Evolutionary conservation across 2,113 vertebrate species (phyloP).

Genomic region (Oreochromis aureus): DNA sequence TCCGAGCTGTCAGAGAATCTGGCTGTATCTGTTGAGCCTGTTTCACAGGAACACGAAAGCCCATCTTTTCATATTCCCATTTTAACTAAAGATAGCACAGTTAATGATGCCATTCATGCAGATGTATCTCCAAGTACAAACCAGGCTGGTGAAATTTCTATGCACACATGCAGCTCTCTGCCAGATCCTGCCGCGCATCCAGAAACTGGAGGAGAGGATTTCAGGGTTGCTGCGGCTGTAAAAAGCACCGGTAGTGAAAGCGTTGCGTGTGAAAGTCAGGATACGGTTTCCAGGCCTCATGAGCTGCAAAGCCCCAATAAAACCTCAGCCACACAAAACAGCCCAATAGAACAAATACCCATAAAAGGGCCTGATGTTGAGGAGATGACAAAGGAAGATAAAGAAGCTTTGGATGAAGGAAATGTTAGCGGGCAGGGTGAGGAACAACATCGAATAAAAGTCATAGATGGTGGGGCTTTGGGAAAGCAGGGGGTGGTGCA

Average conservation of each 20-base stretch:
- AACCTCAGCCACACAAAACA: constrained; percentile 29
- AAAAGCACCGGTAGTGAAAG: constrained; percentile 8
- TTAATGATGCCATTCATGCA: constrained; percentile 3
- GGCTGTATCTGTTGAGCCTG: constrained; percentile 1
- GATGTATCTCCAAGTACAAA: background rate
- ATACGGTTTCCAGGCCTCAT: background rate
- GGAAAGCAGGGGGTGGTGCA: constrained; percentile 12
- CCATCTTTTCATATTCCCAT: background rate
- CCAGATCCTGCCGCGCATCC: background rate
- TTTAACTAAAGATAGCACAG: constrained; percentile 18
- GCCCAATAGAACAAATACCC: background rate
- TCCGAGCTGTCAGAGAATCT: background rate
- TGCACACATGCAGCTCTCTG: background rate
- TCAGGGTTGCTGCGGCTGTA: background rate
- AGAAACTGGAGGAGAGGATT: constrained; percentile 16
- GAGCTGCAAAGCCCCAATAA: constrained; percentile 24
- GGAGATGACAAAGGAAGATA: constrained; percentile 21
- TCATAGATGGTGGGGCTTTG: constrained; percentile 1
- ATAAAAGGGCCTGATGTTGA: constrained; percentile 41
- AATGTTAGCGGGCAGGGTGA: constrained; percentile 6
- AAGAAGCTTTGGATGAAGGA: constrained; percentile 21
- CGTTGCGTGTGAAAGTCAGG: constrained; percentile 32
- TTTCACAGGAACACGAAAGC: constrained; percentile 23
- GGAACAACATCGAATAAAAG: background rate
- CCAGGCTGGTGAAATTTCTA: constrained; percentile 5